Base-by-base conservation (phyloP, 1,140 invertebrate species). In the Parapsyche elsis region DNA sequence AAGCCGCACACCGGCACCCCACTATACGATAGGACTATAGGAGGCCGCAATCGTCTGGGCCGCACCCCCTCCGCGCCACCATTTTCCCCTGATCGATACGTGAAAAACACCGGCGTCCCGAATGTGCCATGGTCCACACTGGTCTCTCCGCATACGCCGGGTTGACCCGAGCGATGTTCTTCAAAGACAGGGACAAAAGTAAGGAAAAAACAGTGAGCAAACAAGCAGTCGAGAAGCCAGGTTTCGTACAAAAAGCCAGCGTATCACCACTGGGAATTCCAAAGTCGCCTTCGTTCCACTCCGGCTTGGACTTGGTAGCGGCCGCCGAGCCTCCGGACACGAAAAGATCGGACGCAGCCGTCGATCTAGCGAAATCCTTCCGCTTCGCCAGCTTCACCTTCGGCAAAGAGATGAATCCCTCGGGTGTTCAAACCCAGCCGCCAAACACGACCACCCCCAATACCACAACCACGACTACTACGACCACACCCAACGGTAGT, bases 201-300 rank as follows among this genome's bases (percentile, higher is more conserved):
- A 83, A 83, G 78, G 82, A 83, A 23, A 81, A 71, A 46, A 49
- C 61, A 2, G 23, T 57, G 16, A 77, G 23, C 59, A 77, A 59
- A 30, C 10, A 16, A 16, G n/a, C n/a, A 10, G 46, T 73, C 78
- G 74, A 77, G 71, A 81, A 85, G 85, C 85, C 87, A 85, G 87
- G 90, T 82, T 89, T 90, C 71, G 88, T 91, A 83, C 90, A 90
- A 83, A 89, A 88, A 84, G 86, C 86, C 83, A 86, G 85, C 83
- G 87, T 89, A 84, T 90, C 89, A 83, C 89, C 89, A 73, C 87
- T 92, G 84, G 93, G 94, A 71, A 92, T 95, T 85, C 94, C 94
- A 71, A 95, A 95, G 87, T 95, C 94, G 82, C 94, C 94, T 45
- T 95, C 94, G 85, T 95, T 95, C 87, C 94, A 95, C 85, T 94